Evolutionary conservation across 2,797 vertebrate genomes (phyloP).

Genomic region (Thalassophryne amazonica): DNA sequence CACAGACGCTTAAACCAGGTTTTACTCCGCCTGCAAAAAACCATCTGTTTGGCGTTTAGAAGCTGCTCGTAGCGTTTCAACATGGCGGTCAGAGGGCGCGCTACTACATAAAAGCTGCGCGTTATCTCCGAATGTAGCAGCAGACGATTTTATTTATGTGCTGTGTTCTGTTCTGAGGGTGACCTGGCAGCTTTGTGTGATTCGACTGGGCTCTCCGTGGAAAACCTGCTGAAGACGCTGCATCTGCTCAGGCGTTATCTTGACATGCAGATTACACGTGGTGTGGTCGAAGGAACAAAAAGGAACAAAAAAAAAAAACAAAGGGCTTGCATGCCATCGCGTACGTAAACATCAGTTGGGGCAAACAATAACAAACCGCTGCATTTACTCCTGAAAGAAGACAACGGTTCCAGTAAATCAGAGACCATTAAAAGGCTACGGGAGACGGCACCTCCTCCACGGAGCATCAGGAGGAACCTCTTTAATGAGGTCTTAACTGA

Average conservation of each 20-base stretch:
- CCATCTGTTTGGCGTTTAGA: too few relatives aligned
- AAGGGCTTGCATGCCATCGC: slow-evolving; percentile 13
- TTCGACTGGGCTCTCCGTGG: slow-evolving; percentile 19
- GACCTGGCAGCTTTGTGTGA: slow-evolving; percentile 5
- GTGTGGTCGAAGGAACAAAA: slow-evolving; percentile 24
- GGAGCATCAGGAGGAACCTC: slow-evolving; percentile 56
- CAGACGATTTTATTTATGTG: neutral
- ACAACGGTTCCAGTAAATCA: slow-evolving; percentile 63
- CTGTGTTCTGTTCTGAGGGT: neutral
- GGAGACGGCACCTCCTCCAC: slow-evolving; percentile 48
- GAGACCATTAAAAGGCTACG: slow-evolving; percentile 55
- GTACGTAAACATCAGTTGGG: slow-evolving; percentile 58
- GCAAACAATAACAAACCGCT: slow-evolving; percentile 62
- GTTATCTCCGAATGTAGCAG: neutral
- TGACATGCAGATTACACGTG: slow-evolving; percentile 61
- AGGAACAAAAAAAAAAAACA: neutral
- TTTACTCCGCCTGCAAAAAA: too few relatives aligned
- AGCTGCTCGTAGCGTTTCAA: too few relatives aligned
- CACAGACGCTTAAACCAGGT: too few relatives aligned
- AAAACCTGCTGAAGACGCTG: slow-evolving; percentile 37
- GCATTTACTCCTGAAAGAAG: slow-evolving; percentile 63
- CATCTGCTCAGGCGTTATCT: slow-evolving; percentile 57
- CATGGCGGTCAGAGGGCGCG: neutral
- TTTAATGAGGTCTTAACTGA: slow-evolving; percentile 82
- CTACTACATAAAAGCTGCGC: slow-evolving; percentile 8